These are phyloP conservation scores for Drosophila meridiana DNA, from an alignment of 2,888 invertebrate species.

Conservation along the genomic window DNA sequence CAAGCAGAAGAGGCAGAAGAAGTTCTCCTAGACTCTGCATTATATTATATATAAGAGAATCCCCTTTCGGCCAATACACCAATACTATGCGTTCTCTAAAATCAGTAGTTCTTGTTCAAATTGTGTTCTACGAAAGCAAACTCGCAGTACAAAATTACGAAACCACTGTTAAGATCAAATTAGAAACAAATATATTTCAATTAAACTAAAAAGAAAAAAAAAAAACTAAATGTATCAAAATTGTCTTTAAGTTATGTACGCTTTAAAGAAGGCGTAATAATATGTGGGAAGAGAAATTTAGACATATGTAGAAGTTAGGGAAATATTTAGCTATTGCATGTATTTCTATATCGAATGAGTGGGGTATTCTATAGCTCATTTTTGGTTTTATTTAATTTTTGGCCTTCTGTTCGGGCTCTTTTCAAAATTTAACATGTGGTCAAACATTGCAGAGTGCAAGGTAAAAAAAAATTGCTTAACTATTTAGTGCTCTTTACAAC, in stretches of 20 bases:
- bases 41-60: background rate
- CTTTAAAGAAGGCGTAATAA: too few species aligned
- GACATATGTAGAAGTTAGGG: too few species aligned
- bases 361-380: slow-evolving; percentile 1
- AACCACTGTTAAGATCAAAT: too few species aligned
- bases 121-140: background rate
- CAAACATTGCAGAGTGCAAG: background rate
- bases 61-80: background rate
- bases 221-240: too few species aligned
- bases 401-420: background rate
- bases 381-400: background rate
- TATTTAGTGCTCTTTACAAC: background rate
- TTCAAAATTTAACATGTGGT: background rate
- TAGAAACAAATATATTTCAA: too few species aligned
- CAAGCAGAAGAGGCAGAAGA: background rate
- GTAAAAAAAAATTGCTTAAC: background rate
- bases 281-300: too few species aligned
- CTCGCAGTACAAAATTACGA: background rate
- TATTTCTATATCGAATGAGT: too few species aligned
- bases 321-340: too few species aligned
- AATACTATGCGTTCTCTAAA: too few species aligned
- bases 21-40: background rate
- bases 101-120: background rate
- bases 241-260: too few species aligned
- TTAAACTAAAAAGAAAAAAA: too few species aligned